Percentiles rank a stretch among this genome's conserved stretches.
These are phyloP conservation scores for Pelochelys cantorii DNA, from an alignment of 2,797 vertebrate genomes.

Conservation along the genomic window DNA sequence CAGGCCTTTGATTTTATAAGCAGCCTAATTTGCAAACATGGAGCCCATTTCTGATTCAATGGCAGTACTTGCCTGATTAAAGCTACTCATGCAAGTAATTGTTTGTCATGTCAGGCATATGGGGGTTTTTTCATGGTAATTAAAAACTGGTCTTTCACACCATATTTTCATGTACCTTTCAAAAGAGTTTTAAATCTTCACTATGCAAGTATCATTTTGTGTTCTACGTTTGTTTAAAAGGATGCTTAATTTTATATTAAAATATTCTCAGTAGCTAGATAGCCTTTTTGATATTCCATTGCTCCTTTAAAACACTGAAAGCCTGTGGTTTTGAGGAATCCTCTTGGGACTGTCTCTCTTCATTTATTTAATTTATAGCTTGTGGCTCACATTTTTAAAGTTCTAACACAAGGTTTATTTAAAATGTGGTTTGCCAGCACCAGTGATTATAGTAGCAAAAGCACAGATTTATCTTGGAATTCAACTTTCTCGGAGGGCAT, in stretches of 20 bases:
- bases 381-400: conserved; percentile 48
- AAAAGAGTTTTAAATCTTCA: neutral
- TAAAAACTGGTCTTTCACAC: neutral
- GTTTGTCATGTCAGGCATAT: neutral
- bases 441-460: conserved; percentile 68
- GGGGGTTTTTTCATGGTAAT: conserved; percentile 9
- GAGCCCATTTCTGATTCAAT: conserved; percentile 21
- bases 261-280: neutral
- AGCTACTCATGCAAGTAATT: neutral
- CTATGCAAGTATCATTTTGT: neutral
- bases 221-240: neutral
- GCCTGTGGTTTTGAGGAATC: conserved; percentile 47
- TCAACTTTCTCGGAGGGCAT: conserved; percentile 36
- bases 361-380: conserved; percentile 58
- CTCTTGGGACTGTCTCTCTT: conserved; percentile 35
- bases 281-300: conserved; percentile 50
- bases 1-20: no score
- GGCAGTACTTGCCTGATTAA: neutral
- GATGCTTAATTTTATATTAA: neutral
- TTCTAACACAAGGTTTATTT: conserved; percentile 57
- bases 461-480: conserved; percentile 50
- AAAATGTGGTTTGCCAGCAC: conserved; percentile 51
- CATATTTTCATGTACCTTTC: neutral
- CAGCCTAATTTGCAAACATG: accelerated
- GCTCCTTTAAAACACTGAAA: conserved; percentile 36